These are phyloP conservation scores for Hemibagrus guttatus DNA, from an alignment of 2,797 vertebrate species.

Conservation along the genomic window DNA sequence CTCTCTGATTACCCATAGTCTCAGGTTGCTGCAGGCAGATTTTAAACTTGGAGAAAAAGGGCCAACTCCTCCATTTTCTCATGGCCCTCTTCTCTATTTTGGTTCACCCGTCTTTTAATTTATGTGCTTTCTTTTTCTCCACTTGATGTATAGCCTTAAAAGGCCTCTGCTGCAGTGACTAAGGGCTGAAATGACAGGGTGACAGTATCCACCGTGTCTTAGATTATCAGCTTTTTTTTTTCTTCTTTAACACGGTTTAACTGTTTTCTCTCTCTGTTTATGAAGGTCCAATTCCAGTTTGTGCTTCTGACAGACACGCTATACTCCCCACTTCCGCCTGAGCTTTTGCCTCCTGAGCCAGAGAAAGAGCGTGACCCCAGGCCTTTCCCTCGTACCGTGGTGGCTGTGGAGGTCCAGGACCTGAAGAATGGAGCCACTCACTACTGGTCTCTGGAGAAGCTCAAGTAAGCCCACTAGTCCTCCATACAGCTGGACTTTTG, in stretches of 20 bases:
- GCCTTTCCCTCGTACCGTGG: slow-evolving; percentile 92
- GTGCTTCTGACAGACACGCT: slow-evolving; percentile 94
- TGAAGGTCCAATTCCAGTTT: slow-evolving; percentile 97
- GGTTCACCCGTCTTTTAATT: slow-evolving; percentile 51
- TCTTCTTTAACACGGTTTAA: not conserved
- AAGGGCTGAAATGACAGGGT: not conserved
- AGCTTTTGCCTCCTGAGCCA: slow-evolving; percentile 83
- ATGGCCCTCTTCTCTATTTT: slow-evolving; percentile 40
- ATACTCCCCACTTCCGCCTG: slow-evolving; percentile 92
- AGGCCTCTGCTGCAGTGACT: slow-evolving; percentile 8
- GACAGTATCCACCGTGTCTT: not conserved
- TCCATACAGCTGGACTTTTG: not conserved
- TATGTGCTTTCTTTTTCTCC: slow-evolving; percentile 53
- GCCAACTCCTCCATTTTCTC: slow-evolving; percentile 41
- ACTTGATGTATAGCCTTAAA: slow-evolving; percentile 45
- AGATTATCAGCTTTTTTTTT: not conserved
- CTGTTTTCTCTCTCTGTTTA: slow-evolving; percentile 67
- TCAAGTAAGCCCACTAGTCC: slow-evolving; percentile 79
- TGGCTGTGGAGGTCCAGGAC: slow-evolving; percentile 96
- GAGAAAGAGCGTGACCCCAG: slow-evolving; percentile 78
- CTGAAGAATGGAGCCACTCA: slow-evolving; percentile 96
- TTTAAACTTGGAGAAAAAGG: slow-evolving; percentile 47
- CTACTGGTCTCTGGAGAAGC: slow-evolving; percentile 98
- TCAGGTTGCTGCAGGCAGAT: slow-evolving; percentile 29
- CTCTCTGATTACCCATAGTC: slow-evolving; percentile 41